Evolutionary conservation across 2,888 invertebrate genomes (phyloP).

Genomic region (Tribolium freemani): DNA sequence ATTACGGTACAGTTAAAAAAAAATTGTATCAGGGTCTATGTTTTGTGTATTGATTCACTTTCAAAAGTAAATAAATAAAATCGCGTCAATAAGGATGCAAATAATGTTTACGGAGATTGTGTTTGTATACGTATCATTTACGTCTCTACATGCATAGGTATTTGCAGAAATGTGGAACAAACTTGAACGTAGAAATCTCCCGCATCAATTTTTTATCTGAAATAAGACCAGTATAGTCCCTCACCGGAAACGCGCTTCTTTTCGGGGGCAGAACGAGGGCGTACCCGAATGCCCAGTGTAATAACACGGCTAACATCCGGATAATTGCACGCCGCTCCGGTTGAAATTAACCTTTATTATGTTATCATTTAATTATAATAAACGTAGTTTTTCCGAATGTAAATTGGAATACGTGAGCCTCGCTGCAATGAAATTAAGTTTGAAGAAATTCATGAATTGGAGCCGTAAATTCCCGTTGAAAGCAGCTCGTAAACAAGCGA

Average conservation of each 20-base stretch:
- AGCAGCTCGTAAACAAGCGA: neutral
- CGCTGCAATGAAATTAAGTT: too few species aligned
- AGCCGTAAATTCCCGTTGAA: neutral
- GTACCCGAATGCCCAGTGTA: neutral
- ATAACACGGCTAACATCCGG: constrained; percentile 14
- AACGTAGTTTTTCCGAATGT: constrained; percentile 1
- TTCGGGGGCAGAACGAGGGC: neutral
- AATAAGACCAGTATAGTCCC: neutral
- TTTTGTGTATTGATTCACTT: too few species aligned
- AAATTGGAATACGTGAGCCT: constrained; percentile 27
- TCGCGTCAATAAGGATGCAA: too few species aligned
- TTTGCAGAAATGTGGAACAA: too few species aligned
- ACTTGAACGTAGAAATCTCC: neutral
- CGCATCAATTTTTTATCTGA: too few species aligned
- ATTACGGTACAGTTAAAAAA: too few species aligned
- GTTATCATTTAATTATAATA: constrained; percentile 32
- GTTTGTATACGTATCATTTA: too few species aligned
- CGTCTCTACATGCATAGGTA: too few species aligned
- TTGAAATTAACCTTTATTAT: constrained; percentile 31
- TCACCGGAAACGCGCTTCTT: constrained; percentile 4
- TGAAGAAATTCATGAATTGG: neutral
- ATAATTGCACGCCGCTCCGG: constrained; percentile 24
- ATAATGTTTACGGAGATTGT: too few species aligned
- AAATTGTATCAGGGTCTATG: too few species aligned
- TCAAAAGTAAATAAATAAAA: too few species aligned